Conservation (phyloP, 30 jellyfish, hydroid and myxozoan genomes). For the Phacellophora camtschatica region DNA sequence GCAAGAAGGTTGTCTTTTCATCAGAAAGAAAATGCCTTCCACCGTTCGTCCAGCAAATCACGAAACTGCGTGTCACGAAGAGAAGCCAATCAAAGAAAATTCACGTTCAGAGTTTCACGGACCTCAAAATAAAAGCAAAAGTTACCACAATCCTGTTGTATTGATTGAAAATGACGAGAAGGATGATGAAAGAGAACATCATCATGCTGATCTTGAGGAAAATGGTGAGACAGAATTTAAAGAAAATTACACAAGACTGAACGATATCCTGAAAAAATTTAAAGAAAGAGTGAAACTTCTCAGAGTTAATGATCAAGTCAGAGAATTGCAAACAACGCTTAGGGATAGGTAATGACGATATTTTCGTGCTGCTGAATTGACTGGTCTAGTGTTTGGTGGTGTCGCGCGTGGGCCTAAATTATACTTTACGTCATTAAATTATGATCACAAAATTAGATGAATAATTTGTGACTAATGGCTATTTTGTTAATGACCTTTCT, state of each 20-base stretch:
- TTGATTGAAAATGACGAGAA: neutral
- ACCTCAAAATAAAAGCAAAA: neutral
- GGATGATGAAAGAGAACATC: no score
- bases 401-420: no score
- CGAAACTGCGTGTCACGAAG: neutral
- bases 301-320: conserved; percentile 79
- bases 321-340: conserved; percentile 88
- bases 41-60: neutral
- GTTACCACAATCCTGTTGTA: neutral
- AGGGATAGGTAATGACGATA: conserved; percentile 81
- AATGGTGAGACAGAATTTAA: neutral
- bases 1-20: no score
- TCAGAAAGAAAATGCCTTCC: conserved; percentile 52
- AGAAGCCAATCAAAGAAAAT: neutral
- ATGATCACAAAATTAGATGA: no score
- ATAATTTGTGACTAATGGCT: no score
- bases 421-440: no score
- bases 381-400: no score
- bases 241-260: neutral
- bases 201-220: conserved; percentile 3
- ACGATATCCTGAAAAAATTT: conserved; percentile 1
- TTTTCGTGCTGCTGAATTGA: no score
- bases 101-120: neutral
- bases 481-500: no score
- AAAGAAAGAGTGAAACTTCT: conserved; percentile 46